These are phyloP conservation scores for Periophthalmodon schlosseri DNA, from an alignment of 2,113 vertebrate genomes.

Conservation along the genomic window DNA sequence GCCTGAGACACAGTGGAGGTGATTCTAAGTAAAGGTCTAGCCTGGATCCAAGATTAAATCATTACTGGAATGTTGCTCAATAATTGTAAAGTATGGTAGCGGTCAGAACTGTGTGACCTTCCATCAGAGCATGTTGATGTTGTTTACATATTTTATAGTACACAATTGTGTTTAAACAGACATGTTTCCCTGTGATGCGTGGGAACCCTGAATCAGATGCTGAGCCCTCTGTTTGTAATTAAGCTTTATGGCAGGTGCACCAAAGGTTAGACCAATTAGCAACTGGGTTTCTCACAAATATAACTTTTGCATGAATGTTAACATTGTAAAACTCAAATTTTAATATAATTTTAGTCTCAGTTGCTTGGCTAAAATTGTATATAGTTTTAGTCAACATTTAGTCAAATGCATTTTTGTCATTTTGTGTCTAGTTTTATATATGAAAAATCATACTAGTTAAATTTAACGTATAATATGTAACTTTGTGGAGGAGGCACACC, in stretches of 20 bases:
- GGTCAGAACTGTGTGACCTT: neutral
- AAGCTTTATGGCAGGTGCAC: slow-evolving; percentile 57
- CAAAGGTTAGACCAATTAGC: slow-evolving; percentile 59
- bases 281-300: slow-evolving; percentile 1
- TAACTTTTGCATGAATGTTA: neutral
- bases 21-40: neutral
- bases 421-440: too few relatives aligned
- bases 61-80: too few relatives aligned
- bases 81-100: neutral
- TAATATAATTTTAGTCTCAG: too few relatives aligned
- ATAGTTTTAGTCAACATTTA: too few relatives aligned
- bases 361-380: too few relatives aligned
- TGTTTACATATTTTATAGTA: neutral
- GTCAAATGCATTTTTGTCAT: too few relatives aligned
- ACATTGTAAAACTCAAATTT: neutral
- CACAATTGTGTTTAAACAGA: neutral
- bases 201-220: neutral
- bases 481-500: too few relatives aligned
- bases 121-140: neutral
- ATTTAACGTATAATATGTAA: too few relatives aligned
- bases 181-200: neutral
- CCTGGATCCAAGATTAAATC: neutral
- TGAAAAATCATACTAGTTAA: too few relatives aligned
- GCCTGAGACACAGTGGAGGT: neutral
- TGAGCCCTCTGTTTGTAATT: slow-evolving; percentile 6